Base-by-base conservation (phyloP, 2,888 invertebrate genomes). In the Uloborus plumipes region DNA sequence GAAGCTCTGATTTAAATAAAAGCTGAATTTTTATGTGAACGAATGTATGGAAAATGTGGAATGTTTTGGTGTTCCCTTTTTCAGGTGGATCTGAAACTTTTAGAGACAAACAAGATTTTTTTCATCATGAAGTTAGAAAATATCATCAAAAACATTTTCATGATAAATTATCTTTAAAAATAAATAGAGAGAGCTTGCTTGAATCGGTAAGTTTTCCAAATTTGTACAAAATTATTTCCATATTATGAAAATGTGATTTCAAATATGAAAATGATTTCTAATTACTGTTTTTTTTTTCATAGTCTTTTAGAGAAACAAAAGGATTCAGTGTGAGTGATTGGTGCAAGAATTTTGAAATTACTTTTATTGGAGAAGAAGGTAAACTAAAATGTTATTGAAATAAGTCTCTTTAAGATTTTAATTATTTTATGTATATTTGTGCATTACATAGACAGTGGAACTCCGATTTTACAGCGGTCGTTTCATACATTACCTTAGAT, bases 291-390 rank as follows among this genome's bases (percentile, higher is more conserved):
- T n/a, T 76, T 11, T 53, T 79, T 72, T 89, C 89, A 18, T 89
- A 92, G 92, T 92, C 92, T 0, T 93, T 96, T 91, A 96, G 95
- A 90, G 93, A 94, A 61, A 95, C 95, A 1, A 93, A 94, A 87
- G 93, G 93, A 88, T 95, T 96, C 90, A 92, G 93, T 31, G 92
- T 94, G n/a, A 93, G 93, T 74, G 97, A 97, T 90, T 98, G 97
- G 97, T 97, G 96, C 89, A 93, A 94, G 88, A 96, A 94, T 91
- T 97, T 97, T 89, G 97, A 97, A 90, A 93, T 97, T 85, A 93
- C 93, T 76, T 97, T 97, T 90, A 93, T 94, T 88, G 96, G 96
- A n/a, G 97, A 98, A 89, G 95, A 95, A 91, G 97, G 95, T 94
- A 86, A 31, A 31, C n/a, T n/a, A n/a, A n/a, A n/a, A n/a, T n/a